Conservation (phyloP, 2,113 vertebrate genomes). For the Alethe castanea region DNA sequence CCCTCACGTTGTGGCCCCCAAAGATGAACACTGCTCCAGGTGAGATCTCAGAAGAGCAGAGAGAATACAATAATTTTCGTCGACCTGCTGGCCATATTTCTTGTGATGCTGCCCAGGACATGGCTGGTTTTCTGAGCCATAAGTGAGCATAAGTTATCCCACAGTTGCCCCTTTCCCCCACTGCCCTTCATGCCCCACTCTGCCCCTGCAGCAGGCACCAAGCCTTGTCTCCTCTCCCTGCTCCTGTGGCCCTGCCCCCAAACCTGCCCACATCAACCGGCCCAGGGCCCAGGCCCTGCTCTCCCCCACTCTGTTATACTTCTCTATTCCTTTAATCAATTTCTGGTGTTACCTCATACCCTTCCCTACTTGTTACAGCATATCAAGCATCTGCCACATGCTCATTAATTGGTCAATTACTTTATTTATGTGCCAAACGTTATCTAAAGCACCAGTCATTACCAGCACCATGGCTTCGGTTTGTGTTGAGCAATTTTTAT, state of each 20-base stretch:
- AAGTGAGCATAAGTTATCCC: neutral
- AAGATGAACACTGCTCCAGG: neutral
- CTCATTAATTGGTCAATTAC: conserved; percentile 21
- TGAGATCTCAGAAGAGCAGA: neutral
- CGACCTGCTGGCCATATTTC: accelerated
- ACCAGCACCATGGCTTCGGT: neutral
- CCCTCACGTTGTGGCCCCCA: too few relatives aligned
- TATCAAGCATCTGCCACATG: neutral
- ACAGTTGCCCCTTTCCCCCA: neutral
- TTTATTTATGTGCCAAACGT: conserved; percentile 16
- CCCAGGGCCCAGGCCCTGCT: neutral
- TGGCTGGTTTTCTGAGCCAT: neutral
- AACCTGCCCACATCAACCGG: accelerated
- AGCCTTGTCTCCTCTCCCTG: neutral
- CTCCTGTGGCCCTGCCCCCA: neutral
- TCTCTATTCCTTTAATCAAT: neutral
- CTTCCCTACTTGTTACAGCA: neutral
- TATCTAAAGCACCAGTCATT: neutral
- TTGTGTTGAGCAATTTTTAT: neutral
- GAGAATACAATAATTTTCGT: neutral
- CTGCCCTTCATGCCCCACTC: accelerated
- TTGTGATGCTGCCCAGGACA: neutral
- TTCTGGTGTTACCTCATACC: neutral
- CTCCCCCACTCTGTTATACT: neutral
- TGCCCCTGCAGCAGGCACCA: neutral